Evolutionary conservation across 2,888 invertebrate genomes (phyloP).

Genomic region (Drosophila mulleri): DNA sequence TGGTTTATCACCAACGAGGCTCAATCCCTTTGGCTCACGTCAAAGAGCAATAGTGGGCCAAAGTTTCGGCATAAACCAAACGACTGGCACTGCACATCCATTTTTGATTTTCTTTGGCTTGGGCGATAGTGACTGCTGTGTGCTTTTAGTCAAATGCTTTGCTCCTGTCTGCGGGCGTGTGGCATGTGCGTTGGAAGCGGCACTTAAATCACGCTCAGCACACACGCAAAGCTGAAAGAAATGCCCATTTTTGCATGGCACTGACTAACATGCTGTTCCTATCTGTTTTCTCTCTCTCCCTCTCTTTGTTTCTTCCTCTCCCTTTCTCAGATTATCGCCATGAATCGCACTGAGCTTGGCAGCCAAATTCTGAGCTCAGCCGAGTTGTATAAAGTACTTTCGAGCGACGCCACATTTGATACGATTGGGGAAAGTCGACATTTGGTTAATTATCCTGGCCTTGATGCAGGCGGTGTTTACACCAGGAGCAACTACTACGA

Average conservation of each 20-base stretch:
- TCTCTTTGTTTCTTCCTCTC: constrained; percentile 30
- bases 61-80: constrained; percentile 19
- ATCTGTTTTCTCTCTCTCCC: constrained; percentile 17
- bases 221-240: constrained; percentile 31
- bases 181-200: constrained; percentile 38
- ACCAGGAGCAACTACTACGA: neutral
- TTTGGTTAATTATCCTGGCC: constrained; percentile 31
- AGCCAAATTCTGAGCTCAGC: constrained; percentile 39
- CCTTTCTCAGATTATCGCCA: constrained; percentile 63
- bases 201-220: constrained; percentile 47
- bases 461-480: constrained; percentile 19
- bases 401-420: constrained; percentile 47
- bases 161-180: constrained; percentile 9
- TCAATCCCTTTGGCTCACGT: constrained; percentile 32
- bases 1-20: constrained; percentile 17
- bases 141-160: constrained; percentile 19
- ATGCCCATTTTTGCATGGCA: neutral
- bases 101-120: neutral
- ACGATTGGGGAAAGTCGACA: constrained; percentile 44
- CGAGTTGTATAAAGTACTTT: constrained; percentile 47
- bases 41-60: constrained; percentile 33
- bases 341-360: constrained; percentile 67
- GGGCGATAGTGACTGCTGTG: constrained; percentile 1
- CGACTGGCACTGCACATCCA: constrained; percentile 30
- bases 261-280: constrained; percentile 15